A percentile compares a stretch with the other conserved stretches of the same genome.
phyloP scores from a whole-genome alignment of 1,140 invertebrate genomes.

The Hyposmocoma kahamanoa region DNA sequence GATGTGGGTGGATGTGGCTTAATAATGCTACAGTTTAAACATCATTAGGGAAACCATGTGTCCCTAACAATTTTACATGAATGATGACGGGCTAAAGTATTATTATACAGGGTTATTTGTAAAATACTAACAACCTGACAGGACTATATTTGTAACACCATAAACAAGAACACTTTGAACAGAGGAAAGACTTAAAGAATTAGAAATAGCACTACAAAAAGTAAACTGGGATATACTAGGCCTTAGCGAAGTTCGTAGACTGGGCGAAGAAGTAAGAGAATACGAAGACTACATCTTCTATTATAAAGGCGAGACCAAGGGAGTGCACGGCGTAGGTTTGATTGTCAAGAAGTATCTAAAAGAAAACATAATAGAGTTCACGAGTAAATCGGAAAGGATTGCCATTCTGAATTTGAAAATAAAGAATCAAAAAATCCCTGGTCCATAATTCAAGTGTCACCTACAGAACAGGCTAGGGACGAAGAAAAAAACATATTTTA shows the following conservation, averaged over 20 bases:
- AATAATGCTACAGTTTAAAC: no score
- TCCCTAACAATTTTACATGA: no score
- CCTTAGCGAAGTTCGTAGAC: conserved; percentile 1
- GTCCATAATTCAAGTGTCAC: conserved; percentile 4
- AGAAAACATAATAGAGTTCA: neutral
- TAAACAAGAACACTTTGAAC: conserved; percentile 1
- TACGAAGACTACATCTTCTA: neutral
- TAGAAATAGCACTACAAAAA: neutral
- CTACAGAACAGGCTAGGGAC: neutral
- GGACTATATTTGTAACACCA: conserved; percentile 1
- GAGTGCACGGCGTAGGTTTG: conserved; percentile 1
- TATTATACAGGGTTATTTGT: no score
- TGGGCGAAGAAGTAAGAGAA: conserved; percentile 2
- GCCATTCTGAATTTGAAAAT: neutral
- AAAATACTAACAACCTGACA: no score
- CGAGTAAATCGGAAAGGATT: neutral
- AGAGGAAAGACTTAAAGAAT: conserved; percentile 2
- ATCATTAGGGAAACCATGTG: no score
- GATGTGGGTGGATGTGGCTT: no score
- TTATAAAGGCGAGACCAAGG: conserved; percentile 2
- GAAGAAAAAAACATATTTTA: neutral
- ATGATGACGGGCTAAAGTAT: no score
- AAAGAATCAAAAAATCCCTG: neutral
- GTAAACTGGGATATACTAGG: conserved; percentile 7
- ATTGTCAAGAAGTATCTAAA: neutral